A percentile compares a stretch with the other conserved stretches of the same genome.
Evolutionary conservation across 2,113 vertebrate species (phyloP).

Genomic region (Limanda limanda): DNA sequence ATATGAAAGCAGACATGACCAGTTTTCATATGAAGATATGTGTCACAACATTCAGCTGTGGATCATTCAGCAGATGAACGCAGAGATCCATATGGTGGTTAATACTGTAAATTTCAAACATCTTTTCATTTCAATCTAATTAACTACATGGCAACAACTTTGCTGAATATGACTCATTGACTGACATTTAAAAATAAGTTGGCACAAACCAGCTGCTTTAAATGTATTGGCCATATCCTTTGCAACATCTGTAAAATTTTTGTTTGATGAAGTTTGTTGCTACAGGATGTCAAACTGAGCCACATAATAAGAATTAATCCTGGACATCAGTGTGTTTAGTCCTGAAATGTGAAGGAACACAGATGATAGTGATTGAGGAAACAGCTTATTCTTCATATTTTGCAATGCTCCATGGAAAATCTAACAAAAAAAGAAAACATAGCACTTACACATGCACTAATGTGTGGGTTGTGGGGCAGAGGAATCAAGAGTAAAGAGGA

Average conservation of each 20-base stretch:
- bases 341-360: neutral
- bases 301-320: neutral
- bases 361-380: neutral
- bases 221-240: neutral
- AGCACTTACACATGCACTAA: slow-evolving; percentile 16
- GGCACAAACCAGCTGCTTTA: neutral
- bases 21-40: too few relatives aligned
- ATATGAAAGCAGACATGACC: neutral
- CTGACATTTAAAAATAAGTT: neutral
- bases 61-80: neutral
- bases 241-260: slow-evolving; percentile 4
- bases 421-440: neutral
- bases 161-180: neutral
- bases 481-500: slow-evolving; percentile 40
- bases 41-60: neutral
- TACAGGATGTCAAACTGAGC: neutral
- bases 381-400: slow-evolving; percentile 18
- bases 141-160: neutral
- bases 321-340: neutral
- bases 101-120: neutral
- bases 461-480: slow-evolving; percentile 53
- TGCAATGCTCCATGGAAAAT: neutral
- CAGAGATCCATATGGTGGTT: neutral
- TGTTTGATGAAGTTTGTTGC: neutral
- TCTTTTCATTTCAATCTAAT: neutral